Evolutionary conservation across 2,888 invertebrate genomes (phyloP), one percentile per base, ranked within the genome.

Genomic region (Chrysina gloriosa): DNA sequence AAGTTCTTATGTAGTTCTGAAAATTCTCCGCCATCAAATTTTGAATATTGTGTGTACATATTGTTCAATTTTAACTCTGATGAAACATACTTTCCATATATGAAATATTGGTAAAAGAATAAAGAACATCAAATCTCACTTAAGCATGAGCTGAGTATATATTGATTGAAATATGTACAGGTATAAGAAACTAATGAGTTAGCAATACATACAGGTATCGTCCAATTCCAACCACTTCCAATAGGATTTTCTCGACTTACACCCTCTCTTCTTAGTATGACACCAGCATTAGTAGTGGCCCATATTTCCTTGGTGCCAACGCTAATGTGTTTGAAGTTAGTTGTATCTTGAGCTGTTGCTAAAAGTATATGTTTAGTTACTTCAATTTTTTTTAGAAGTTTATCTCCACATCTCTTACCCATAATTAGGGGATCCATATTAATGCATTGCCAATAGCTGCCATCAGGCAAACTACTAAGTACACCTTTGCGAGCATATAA

Each of bases 401-500:
- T 23, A 16, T 23, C 9, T 31, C 11, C 19, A 3, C 65, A 50
- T 6, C 42, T 64, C 78, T 76, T 76, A 83, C 83, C 80, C 27
- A 88, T 84, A 77, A 89, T 85, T 73, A 86, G 85, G 45, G 87
- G 86, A 81, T 89, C 86, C 64, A 86, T 84, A 2, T 85, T 84
- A 63, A 91, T 80, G 79, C 88, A 87, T 82, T 92, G 92, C 96
- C 96, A 96, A 77, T 92, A 89, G 21, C 92, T 92, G 25, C 96
- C 96, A 79, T 92, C 93, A 0, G 92, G 94, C 75, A 91, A 92
- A 29, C 89, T 87, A 29, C 86, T 84, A 2, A 91, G 90, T 56
- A 96, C 89, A 78, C 93, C 93, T 68, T 90, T 90, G 64, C 96
- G 88, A 5, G 94, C 90, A 74, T 91, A 92, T 65, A 96, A 81